Evolutionary conservation across 2,888 invertebrate genomes (phyloP).

Genomic region (Eupithecia inturbata): DNA sequence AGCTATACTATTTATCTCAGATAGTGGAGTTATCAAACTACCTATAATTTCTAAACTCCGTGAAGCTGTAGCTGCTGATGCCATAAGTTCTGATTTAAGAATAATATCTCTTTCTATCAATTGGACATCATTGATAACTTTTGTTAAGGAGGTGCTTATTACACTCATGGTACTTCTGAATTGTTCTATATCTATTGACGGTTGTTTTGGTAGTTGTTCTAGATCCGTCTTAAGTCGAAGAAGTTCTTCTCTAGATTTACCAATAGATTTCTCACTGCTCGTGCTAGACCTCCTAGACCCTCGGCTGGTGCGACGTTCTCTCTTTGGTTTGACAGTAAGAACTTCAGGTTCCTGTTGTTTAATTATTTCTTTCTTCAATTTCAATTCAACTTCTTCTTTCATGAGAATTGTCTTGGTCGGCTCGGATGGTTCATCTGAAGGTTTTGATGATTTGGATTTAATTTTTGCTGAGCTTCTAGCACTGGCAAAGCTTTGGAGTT

Average conservation of each 20-base stretch:
- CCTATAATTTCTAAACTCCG: conserved; percentile 87
- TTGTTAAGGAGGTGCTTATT: conserved; percentile 66
- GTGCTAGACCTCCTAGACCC: conserved; percentile 75
- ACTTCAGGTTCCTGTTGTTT: conserved; percentile 38
- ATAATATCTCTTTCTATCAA: conserved; percentile 87
- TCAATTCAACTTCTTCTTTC: conserved; percentile 62
- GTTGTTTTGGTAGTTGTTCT: conserved; percentile 40
- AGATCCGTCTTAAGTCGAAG: conserved; percentile 42
- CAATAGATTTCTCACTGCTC: conserved; percentile 79
- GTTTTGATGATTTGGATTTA: conserved; percentile 67
- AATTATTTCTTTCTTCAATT: conserved; percentile 34
- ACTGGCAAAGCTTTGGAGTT: conserved; percentile 87
- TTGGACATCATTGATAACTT: conserved; percentile 83
- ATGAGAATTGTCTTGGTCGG: conserved; percentile 61
- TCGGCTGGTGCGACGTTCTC: conserved; percentile 73
- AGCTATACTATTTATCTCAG: conserved; percentile 86
- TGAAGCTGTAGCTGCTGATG: conserved; percentile 86
- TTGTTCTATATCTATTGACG: conserved; percentile 54
- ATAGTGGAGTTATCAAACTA: conserved; percentile 85
- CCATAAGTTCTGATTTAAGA: conserved; percentile 86
- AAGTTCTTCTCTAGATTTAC: conserved; percentile 67
- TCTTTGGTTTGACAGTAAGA: conserved; percentile 55
- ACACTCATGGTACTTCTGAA: conserved; percentile 58
- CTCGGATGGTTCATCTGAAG: conserved; percentile 65
- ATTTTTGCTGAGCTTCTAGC: conserved; percentile 84